phyloP scores from a whole-genome alignment of 2,113 vertebrate genomes.

The Narcine bancroftii region DNA sequence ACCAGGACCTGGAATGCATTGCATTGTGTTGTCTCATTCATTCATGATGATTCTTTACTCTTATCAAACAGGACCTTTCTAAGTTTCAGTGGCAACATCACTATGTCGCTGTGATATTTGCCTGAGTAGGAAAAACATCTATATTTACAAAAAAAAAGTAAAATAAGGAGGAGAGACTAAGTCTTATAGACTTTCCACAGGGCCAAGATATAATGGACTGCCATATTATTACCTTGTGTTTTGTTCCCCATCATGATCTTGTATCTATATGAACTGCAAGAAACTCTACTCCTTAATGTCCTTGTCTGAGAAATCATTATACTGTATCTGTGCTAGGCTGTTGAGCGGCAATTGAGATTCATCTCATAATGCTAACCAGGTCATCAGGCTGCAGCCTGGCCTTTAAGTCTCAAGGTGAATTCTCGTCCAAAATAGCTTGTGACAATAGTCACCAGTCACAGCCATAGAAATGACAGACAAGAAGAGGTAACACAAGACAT shows the following conservation, averaged over 20 bases:
- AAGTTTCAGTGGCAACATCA: background rate
- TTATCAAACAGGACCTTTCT: background rate
- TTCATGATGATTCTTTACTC: background rate
- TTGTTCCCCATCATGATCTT: background rate
- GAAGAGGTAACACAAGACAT: background rate
- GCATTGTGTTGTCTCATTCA: background rate
- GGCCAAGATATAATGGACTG: background rate
- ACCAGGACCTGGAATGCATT: background rate
- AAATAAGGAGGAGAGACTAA: background rate
- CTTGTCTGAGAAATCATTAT: background rate
- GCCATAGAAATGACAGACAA: background rate
- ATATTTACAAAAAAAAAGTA: background rate
- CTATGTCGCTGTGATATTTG: background rate
- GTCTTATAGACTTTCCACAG: background rate
- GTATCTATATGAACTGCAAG: background rate
- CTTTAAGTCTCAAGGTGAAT: background rate
- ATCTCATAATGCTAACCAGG: background rate
- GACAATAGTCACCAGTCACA: background rate
- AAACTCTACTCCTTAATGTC: background rate
- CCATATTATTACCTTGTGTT: background rate
- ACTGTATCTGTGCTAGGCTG: background rate
- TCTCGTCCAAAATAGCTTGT: background rate
- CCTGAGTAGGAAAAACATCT: background rate
- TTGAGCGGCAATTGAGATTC: background rate
- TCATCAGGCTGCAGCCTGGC: background rate